A percentile compares a stretch with the other conserved stretches of the same genome.
Evolutionary conservation across 2,113 vertebrate species (phyloP).

Genomic region (Lepus europaeus): DNA sequence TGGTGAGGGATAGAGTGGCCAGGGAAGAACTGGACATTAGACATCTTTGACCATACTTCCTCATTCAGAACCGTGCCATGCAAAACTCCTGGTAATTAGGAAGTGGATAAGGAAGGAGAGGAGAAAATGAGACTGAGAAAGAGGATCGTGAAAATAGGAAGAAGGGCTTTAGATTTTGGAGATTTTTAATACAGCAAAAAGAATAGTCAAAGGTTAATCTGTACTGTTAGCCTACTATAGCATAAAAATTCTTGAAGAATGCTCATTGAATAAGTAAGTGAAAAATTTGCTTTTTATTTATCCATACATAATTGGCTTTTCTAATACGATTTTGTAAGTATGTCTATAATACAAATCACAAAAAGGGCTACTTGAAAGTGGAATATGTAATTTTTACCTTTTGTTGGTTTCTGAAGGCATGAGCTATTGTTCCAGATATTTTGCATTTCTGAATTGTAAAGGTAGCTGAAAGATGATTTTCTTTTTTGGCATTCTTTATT

Average conservation of each 20-base stretch:
- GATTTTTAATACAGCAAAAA: not conserved
- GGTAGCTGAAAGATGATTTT: slow-evolving; percentile 31
- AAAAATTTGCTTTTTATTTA: slow-evolving; percentile 52
- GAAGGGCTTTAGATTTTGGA: not conserved
- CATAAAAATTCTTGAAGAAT: slow-evolving; percentile 39
- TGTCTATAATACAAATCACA: slow-evolving; percentile 36
- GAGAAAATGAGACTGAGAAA: not conserved
- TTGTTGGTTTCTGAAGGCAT: slow-evolving; percentile 49
- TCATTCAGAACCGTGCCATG: not conserved
- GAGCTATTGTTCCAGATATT: slow-evolving; percentile 60
- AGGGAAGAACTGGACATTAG: not conserved
- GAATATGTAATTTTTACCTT: slow-evolving; percentile 20
- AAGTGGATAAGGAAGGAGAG: not conserved
- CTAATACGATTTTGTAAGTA: not conserved
- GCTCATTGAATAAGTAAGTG: slow-evolving; percentile 37
- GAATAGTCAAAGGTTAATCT: slow-evolving; percentile 40
- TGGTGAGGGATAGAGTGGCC: not conserved
- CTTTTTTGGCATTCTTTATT: slow-evolving; percentile 42
- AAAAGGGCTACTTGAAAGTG: slow-evolving; percentile 39
- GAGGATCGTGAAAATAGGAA: not conserved
- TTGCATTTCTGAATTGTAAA: slow-evolving; percentile 61
- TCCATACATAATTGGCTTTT: slow-evolving; percentile 41
- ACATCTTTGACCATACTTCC: not conserved
- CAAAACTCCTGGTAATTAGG: not conserved
- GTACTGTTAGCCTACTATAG: not conserved